Base-by-base conservation (phyloP, 2,797 vertebrate genomes). In the Sitta carolinensis region DNA sequence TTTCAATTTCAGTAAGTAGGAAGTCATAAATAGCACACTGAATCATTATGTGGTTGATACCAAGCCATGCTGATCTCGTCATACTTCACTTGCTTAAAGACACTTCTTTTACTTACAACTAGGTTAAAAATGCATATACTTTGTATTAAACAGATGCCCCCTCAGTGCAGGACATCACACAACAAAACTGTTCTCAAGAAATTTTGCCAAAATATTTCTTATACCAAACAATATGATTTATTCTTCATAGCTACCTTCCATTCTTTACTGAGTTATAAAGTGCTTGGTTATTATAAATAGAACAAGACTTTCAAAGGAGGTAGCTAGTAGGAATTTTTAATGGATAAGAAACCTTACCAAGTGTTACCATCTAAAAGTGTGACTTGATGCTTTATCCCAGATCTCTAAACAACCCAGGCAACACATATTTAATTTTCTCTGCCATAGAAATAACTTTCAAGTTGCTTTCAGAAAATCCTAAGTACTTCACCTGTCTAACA, bases 1-100 rank as follows among this genome's bases (percentile, higher is more conserved):
- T 93, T 97, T 89, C 91, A 69, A 83, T 87, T 96, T 95, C 68
- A 89, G 29, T 95, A 83, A 93, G 67, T 83, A 93, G 89, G 59
- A 90, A 96, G 73, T 54, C 93, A 93, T 84, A 96, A 96, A 95
- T 69, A 95, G 92, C 51, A 95, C 70, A 92, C 27, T 91, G 93
- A 90, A 89, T 89, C 85, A 84, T 87, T 92, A 78, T 59, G 95
- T 45, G 47, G 69, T 96, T 94, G 85, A 95, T 83, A 92, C 55
- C 92, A 87, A 38, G 78, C 73, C 91, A 78, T 78, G 89, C 79
- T 92, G 74, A 93, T 87, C 77, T 75, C 89, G 67, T 74, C 43
- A 23, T 61, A 75, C n/a, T 80, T 87, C 62, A 81, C 84, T 42
- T 74, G 76, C 85, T 69, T 69, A 81, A 80, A 96, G 95, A 86